Conservation (phyloP, 2,888 invertebrate genomes). For the Acanthoscelides obtectus region DNA sequence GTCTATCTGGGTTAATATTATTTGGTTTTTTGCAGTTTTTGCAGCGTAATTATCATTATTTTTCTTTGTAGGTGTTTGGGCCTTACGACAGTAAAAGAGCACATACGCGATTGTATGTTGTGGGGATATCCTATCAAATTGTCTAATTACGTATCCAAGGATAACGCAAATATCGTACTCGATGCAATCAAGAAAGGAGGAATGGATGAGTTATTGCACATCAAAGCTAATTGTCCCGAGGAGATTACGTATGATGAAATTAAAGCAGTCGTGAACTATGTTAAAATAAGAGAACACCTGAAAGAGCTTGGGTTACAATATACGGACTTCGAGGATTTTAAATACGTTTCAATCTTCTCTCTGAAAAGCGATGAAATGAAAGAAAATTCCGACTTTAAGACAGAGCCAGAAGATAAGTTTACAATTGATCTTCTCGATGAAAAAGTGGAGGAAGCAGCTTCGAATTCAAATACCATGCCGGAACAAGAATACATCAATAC, state of each 20-base stretch:
- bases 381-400: too few species aligned
- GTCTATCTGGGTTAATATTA: too few species aligned
- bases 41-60: too few species aligned
- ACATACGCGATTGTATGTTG: conserved; percentile 46
- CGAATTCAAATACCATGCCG: too few species aligned
- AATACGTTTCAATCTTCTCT: background rate
- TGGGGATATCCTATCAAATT: conserved; percentile 45
- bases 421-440: too few species aligned
- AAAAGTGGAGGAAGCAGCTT: too few species aligned
- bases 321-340: conserved; percentile 36
- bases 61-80: conserved; percentile 22
- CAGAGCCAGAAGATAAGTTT: too few species aligned
- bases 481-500: too few species aligned
- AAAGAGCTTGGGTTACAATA: conserved; percentile 29
- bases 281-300: conserved; percentile 38
- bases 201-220: conserved; percentile 18
- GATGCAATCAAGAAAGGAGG: background rate
- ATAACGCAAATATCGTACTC: background rate
- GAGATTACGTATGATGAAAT: conserved; percentile 38
- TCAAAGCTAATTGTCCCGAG: conserved; percentile 39
- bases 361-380: too few species aligned
- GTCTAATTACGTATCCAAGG: conserved; percentile 1
- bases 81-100: conserved; percentile 38
- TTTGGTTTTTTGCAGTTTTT: too few species aligned
- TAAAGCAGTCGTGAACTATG: conserved; percentile 34